Evolutionary conservation across 23 tunicate genomes (phyloP).

Genomic region (Phallusia fumigata): DNA sequence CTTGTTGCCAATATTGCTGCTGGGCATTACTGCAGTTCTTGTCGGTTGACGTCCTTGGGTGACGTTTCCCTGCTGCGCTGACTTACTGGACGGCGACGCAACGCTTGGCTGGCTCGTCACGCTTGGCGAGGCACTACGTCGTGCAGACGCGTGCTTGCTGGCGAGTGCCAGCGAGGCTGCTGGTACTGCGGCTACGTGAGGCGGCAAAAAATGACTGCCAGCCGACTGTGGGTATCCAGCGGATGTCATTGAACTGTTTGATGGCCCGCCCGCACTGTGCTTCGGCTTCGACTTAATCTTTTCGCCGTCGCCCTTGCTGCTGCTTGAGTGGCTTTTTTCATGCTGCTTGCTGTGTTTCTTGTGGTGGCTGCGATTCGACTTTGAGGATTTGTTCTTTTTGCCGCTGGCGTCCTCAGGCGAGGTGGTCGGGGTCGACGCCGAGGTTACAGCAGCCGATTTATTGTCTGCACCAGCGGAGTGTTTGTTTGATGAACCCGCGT

Average conservation of each 20-base stretch:
- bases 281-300: constrained; percentile 19
- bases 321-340: not conserved
- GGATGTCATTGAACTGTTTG: not conserved
- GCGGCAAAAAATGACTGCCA: constrained; percentile 8
- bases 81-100: constrained; percentile 3
- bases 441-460: not conserved
- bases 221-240: constrained; percentile 8
- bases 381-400: constrained; percentile 25
- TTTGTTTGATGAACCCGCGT: not conserved
- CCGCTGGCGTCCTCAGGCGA: constrained; percentile 31
- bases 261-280: constrained; percentile 6
- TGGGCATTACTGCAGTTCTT: constrained; percentile 14
- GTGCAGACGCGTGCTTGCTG: constrained; percentile 7
- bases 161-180: constrained; percentile 16
- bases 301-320: constrained; percentile 21
- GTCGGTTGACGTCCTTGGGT: constrained; percentile 5
- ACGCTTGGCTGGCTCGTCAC: not conserved
- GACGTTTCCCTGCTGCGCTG: not conserved
- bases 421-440: not conserved
- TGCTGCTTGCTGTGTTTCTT: constrained; percentile 16
- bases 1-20: not conserved
- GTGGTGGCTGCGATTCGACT: constrained; percentile 27
- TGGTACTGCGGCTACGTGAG: constrained; percentile 10
- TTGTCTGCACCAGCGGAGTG: not conserved
- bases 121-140: constrained; percentile 29